These are phyloP conservation scores for Stegostoma tigrinum DNA, from an alignment of 2,113 vertebrate genomes.

Conservation along the genomic window DNA sequence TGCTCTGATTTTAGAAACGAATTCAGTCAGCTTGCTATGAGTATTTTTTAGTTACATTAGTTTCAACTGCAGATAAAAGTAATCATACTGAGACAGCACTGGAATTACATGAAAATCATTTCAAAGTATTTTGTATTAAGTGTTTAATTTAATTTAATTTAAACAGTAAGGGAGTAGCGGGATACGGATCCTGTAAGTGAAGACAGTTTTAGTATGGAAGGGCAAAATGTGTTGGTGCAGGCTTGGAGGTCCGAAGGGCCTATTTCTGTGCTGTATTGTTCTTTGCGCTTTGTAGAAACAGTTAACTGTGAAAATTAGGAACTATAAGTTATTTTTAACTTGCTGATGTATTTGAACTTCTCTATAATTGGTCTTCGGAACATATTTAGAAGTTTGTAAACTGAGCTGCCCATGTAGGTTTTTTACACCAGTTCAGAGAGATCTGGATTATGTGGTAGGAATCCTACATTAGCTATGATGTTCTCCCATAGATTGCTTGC, in stretches of 20 bases:
- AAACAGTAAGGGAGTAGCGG: too few species aligned
- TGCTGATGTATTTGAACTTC: background rate
- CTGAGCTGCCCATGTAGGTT: background rate
- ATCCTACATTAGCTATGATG: background rate
- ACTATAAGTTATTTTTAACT: background rate
- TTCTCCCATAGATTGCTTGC: background rate
- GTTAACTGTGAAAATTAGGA: background rate
- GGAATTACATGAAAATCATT: background rate
- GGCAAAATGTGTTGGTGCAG: too few species aligned
- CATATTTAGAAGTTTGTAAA: background rate
- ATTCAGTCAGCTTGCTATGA: background rate
- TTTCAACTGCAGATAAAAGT: background rate
- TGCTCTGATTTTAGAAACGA: background rate
- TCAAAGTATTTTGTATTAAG: background rate
- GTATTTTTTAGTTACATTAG: background rate
- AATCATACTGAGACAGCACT: background rate
- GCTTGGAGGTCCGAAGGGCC: too few species aligned
- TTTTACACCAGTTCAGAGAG: background rate
- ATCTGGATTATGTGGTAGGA: background rate
- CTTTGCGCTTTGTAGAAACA: background rate
- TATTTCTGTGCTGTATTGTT: too few species aligned
- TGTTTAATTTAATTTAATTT: too few species aligned
- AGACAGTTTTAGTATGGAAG: too few species aligned
- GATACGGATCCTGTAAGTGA: too few species aligned
- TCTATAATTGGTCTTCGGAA: background rate